Percentiles rank a stretch among this genome's conserved stretches.
Evolutionary conservation across 2,888 invertebrate genomes (phyloP).

Genomic region (Xestia rhomboidea): DNA sequence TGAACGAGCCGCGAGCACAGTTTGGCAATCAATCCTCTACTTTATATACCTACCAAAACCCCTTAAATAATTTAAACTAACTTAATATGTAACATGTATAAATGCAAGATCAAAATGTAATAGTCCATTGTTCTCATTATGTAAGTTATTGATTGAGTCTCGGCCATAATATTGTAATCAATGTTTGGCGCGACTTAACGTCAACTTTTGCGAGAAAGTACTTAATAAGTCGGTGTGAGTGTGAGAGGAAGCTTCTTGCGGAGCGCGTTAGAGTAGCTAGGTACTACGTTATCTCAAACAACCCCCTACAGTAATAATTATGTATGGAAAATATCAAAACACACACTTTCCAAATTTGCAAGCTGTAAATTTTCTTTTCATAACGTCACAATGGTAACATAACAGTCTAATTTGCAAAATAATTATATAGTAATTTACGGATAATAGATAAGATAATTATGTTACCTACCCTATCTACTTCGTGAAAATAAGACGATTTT

Average conservation of each 20-base stretch:
- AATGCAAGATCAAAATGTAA: neutral
- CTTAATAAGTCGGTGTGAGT: neutral
- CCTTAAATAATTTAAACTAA: slow-evolving; percentile 29
- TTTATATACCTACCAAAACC: slow-evolving; percentile 29
- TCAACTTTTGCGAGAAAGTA: slow-evolving; percentile 32
- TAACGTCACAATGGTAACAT: neutral
- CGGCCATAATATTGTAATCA: slow-evolving; percentile 20
- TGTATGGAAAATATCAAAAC: neutral
- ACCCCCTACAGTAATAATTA: too few species aligned
- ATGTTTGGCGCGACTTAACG: slow-evolving; percentile 16
- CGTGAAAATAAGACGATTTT: neutral
- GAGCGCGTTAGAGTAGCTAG: too few species aligned
- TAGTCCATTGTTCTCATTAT: slow-evolving; percentile 18
- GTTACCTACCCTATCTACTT: neutral
- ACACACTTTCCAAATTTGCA: neutral
- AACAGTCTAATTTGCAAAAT: neutral
- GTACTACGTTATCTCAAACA: too few species aligned
- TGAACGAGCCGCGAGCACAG: slow-evolving; percentile 64
- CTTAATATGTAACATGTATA: neutral
- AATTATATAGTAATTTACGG: neutral
- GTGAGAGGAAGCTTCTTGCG: neutral
- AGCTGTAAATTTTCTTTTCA: neutral
- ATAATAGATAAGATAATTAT: neutral
- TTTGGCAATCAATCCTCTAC: slow-evolving; percentile 67
- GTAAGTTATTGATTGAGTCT: slow-evolving; percentile 28